Evolutionary conservation across 2,797 vertebrate species (phyloP), one percentile per base, ranked within the genome.

Genomic region (Acanthis flammea): DNA sequence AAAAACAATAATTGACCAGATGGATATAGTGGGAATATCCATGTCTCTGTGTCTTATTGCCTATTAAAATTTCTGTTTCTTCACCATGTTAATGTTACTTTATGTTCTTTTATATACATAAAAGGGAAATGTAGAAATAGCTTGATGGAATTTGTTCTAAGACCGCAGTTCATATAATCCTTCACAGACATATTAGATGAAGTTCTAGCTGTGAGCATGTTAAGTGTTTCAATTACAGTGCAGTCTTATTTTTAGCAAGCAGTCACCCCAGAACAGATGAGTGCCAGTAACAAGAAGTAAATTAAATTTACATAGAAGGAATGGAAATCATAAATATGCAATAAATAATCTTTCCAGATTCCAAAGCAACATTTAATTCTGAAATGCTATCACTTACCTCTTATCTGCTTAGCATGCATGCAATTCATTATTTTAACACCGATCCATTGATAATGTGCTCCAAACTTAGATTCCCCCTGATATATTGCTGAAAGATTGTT

Each of bases 231-330:
- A 65, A 17, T 88, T 88, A 87, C 42, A 90, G 3, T 58, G 25
- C 50, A 65, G 14, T 66, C 35, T 35, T 63, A 94, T 53, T 88
- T 80, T 79, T 89, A 82, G 25, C n/a, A 71, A 72, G 58, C 47
- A 77, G 30, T 86, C 72, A 80, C 42, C 44, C 54, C 39, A 73
- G 50, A 89, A 73, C 31, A 65, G 61, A 76, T 87, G 48, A 91
- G 15, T 60, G 65, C 45, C 30, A 61, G 71, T 50, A 92, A 86
- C 44, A 88, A 89, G 77, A 75, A 88, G 19, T 70, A 93, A 86
- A 95, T 93, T 70, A 90, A 94, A 92, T 71, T 74, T 93, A 76
- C 72, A 71, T 91, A 65, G 93, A 78, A 76, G 37, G n/a, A 92
- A 67, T 54, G 14, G 35, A 82, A 45, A 71, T 67, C 30, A 88